These are phyloP conservation scores for Rafetus swinhoei DNA, from an alignment of 2,113 vertebrate species.

Conservation along the genomic window DNA sequence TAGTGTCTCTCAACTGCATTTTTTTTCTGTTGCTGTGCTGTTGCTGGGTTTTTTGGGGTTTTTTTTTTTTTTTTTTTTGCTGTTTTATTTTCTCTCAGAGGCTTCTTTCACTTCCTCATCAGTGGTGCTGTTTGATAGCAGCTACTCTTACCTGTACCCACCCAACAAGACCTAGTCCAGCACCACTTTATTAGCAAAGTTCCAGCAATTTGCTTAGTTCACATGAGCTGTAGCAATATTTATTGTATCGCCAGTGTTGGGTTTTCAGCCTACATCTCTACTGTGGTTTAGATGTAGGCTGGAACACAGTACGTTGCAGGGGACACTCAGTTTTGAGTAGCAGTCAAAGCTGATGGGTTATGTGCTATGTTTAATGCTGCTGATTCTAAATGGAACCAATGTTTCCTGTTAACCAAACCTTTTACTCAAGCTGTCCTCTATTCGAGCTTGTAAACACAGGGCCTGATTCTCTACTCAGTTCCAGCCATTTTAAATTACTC, in stretches of 20 bases:
- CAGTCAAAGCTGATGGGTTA: not conserved
- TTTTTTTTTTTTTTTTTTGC: not conserved
- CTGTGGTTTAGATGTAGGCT: not conserved
- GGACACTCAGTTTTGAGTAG: not conserved
- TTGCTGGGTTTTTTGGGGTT: not conserved
- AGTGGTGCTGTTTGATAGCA: not conserved
- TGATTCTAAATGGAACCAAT: not conserved
- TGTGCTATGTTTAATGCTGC: not conserved
- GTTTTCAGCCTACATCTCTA: not conserved
- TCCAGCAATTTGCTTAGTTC: not conserved
- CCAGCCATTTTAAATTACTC: not conserved
- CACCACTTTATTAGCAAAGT: not conserved
- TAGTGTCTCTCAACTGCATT: not conserved
- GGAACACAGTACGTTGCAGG: not conserved
- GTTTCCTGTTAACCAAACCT: not conserved
- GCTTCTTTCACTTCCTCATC: not conserved
- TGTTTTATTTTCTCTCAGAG: not conserved
- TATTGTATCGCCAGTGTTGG: not conserved
- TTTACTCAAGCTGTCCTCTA: slow-evolving; percentile 1
- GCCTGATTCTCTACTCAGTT: not conserved
- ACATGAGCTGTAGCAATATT: not conserved
- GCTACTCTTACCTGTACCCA: not conserved
- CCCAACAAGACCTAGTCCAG: not conserved
- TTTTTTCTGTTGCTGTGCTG: not conserved
- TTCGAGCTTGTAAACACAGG: not conserved